phyloP scores from a whole-genome alignment of 35 echinoderm and acorn worm species.

The Ophiothrix spiculata region DNA sequence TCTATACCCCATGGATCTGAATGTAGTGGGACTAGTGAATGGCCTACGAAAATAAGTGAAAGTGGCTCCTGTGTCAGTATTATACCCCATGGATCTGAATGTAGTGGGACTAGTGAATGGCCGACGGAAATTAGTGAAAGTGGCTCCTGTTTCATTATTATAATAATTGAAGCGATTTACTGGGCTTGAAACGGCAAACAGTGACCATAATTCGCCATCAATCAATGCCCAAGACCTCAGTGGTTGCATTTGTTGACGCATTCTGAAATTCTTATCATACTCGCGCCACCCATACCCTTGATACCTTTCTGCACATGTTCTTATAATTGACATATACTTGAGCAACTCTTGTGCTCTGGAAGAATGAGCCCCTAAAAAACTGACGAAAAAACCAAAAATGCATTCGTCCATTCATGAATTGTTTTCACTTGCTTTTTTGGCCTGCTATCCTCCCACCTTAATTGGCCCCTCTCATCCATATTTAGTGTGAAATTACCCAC shows the following conservation, averaged over 20 bases:
- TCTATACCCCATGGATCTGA: too few relatives aligned
- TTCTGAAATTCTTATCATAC: slow-evolving; percentile 26
- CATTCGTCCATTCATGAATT: background rate
- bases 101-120: too few relatives aligned
- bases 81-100: too few relatives aligned
- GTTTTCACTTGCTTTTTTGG: background rate
- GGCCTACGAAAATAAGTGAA: too few relatives aligned
- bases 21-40: too few relatives aligned
- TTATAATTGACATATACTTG: background rate
- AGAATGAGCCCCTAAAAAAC: background rate
- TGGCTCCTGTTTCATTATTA: too few relatives aligned
- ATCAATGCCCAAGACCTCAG: slow-evolving; percentile 9
- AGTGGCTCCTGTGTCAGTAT: too few relatives aligned
- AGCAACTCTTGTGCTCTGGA: background rate
- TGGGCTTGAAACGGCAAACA: background rate
- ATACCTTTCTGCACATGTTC: background rate
- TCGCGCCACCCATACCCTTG: background rate
- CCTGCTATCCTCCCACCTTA: background rate
- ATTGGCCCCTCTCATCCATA: background rate
- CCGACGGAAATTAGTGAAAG: too few relatives aligned
- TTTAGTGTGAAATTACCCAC: background rate
- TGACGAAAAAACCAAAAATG: background rate
- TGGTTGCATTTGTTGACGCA: background rate
- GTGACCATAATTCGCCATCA: slow-evolving; percentile 1
- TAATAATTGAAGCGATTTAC: background rate